Evolutionary conservation across 1,140 invertebrate species (phyloP).

Genomic region (Homarus americanus): DNA sequence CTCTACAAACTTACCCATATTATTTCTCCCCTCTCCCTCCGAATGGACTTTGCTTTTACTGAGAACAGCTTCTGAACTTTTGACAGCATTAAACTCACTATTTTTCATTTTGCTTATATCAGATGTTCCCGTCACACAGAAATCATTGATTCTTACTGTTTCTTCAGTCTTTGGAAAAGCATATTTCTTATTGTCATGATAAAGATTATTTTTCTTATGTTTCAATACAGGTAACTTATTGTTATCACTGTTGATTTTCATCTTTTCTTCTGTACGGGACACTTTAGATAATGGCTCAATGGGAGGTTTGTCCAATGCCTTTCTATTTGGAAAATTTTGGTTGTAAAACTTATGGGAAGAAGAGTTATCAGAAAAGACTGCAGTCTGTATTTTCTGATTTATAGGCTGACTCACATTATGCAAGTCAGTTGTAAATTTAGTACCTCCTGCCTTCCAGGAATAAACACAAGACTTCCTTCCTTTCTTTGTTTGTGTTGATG

Average conservation of each 20-base stretch:
- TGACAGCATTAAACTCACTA: not conserved
- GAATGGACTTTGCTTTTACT: not conserved
- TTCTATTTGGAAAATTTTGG: not conserved
- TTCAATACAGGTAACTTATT: too few species aligned
- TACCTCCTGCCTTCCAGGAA: slow-evolving; percentile 8
- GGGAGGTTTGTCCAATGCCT: too few species aligned
- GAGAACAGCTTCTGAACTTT: not conserved
- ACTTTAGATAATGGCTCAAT: not conserved
- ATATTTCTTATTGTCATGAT: too few species aligned
- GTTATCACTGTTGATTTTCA: not conserved
- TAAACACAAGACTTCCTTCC: slow-evolving; percentile 6
- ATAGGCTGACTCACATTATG: not conserved
- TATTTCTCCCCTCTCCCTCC: not conserved
- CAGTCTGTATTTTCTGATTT: not conserved
- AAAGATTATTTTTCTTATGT: too few species aligned
- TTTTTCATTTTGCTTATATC: too few species aligned
- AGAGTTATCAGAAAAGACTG: not conserved
- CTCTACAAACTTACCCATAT: not conserved
- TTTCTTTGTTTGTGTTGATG: not conserved
- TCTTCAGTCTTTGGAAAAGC: too few species aligned
- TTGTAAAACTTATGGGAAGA: slow-evolving; percentile 2
- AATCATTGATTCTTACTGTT: too few species aligned
- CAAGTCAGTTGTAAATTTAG: not conserved
- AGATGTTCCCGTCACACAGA: too few species aligned
- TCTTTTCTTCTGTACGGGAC: not conserved